These are phyloP conservation scores for Caenorhabditis panamensis DNA, from an alignment of 2,888 invertebrate genomes.

Conservation along the genomic window DNA sequence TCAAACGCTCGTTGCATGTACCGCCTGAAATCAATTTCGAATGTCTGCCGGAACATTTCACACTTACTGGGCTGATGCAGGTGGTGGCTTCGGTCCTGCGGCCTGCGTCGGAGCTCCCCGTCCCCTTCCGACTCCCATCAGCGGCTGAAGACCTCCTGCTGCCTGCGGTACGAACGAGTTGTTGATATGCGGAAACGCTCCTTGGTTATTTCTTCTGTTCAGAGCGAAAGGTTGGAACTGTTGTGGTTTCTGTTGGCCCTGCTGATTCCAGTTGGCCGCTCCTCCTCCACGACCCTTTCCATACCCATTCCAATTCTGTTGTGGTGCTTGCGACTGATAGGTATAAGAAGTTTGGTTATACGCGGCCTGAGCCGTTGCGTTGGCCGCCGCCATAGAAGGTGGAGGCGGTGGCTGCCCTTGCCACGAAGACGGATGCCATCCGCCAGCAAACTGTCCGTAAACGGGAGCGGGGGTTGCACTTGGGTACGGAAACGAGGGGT, in stretches of 20 bases:
- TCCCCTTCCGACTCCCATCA: conserved; percentile 47
- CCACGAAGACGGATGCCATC: conserved; percentile 57
- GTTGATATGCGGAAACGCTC: conserved; percentile 38
- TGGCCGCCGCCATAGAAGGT: conserved; percentile 15
- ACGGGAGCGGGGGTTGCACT: conserved; percentile 42
- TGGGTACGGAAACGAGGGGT: conserved; percentile 43
- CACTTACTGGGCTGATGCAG: conserved; percentile 50
- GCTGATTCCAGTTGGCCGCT: conserved; percentile 47
- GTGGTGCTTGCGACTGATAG: conserved; percentile 34
- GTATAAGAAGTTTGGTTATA: conserved; percentile 54
- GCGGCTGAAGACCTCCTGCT: conserved; percentile 33
- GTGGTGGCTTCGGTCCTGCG: conserved; percentile 28
- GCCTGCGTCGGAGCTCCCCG: conserved; percentile 35
- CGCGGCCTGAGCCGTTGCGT: conserved; percentile 26
- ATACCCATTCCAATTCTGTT: conserved; percentile 55
- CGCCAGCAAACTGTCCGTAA: conserved; percentile 51
- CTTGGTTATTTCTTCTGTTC: conserved; percentile 49
- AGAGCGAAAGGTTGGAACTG: conserved; percentile 56
- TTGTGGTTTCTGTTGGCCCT: conserved; percentile 29
- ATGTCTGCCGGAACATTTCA: background rate
- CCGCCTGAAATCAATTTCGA: conserved; percentile 82
- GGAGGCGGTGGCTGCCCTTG: conserved; percentile 29
- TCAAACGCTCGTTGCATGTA: conserved; percentile 95
- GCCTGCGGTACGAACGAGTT: conserved; percentile 58
- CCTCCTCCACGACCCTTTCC: conserved; percentile 55